Evolutionary conservation across 1,140 invertebrate genomes (phyloP), one percentile per base, ranked within the genome.

Genomic region (Camponotus vicinus): DNA sequence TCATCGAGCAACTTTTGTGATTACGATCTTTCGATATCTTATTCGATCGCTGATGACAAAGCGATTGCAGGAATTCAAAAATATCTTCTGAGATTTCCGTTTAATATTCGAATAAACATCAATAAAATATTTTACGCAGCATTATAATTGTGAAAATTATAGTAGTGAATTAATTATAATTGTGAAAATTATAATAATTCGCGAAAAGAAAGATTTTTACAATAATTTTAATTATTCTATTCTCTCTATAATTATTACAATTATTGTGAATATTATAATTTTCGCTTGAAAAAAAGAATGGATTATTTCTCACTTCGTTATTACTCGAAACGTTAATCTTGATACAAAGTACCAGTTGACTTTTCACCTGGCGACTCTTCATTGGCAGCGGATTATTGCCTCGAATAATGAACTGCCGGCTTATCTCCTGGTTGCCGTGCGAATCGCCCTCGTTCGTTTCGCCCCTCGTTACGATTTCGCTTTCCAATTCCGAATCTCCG

Each of bases 1-100:
- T 78, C 13, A 37, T 55, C 69, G 55, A 61, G 55, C 79, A 52
- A 85, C 49, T 57, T 79, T 79, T 13, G 45, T 21, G 70, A 78
- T 78, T 34, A 85, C 37, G 61, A 85, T 7, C 32, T 59, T 49
- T 61, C n/a, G 18, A 61, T 52, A 52, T 52, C 15, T 59, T 34
- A 42, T 63, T 40, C 21, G 59, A 61, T 85, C 49, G n/a, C 52
- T 32, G 21, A 80, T 67, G 79, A 32, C 15, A 18, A 82, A 57
- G 18, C 34, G 13, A 40, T 69, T n/a, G 34, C 34, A 15, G 21
- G 21, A 8, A 69, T 27, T 27, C 0, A 7, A 18, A 37, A 15
- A 73, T 55, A 42, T 13, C 37, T 82, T 71, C 45, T 49, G 69
- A 75, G 75, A 83, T 27, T 37, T 42, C 49, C 18, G 13, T 49